Evolutionary conservation across 1,140 invertebrate genomes (phyloP).

Genomic region (Halesus radiatus): DNA sequence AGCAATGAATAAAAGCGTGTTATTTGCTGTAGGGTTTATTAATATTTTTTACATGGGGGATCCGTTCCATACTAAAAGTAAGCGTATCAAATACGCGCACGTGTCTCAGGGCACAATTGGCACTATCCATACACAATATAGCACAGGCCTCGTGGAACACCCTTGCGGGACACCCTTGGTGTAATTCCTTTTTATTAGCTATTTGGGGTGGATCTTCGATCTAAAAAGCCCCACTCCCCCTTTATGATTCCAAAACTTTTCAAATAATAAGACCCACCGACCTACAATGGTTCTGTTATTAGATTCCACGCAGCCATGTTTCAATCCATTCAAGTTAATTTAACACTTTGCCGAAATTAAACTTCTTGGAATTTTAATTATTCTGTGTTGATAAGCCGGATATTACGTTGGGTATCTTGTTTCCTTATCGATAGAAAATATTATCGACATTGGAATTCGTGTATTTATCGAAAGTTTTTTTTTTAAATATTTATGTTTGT

Average conservation of each 20-base stretch:
- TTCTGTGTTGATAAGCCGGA: too few species aligned
- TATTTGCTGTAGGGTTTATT: conserved; percentile 21
- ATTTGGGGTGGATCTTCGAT: conserved; percentile 47
- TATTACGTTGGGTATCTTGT: too few species aligned
- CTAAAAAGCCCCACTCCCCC: conserved; percentile 24
- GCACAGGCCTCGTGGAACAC: conserved; percentile 22
- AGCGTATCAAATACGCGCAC: conserved; percentile 50
- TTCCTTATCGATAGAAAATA: too few species aligned
- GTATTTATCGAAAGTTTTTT: too few species aligned
- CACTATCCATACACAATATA: conserved; percentile 11
- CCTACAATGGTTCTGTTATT: neutral
- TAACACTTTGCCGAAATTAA: too few species aligned
- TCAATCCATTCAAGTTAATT: too few species aligned
- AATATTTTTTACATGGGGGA: conserved; percentile 14
- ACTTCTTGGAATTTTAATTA: too few species aligned
- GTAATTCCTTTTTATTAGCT: conserved; percentile 54
- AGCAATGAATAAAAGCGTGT: neutral
- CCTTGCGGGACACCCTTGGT: conserved; percentile 20
- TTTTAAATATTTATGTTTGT: too few species aligned
- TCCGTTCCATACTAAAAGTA: neutral
- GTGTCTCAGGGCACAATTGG: conserved; percentile 34
- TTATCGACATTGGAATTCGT: too few species aligned
- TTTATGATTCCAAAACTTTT: conserved; percentile 40
- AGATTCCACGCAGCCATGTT: too few species aligned
- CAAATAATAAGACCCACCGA: neutral